Evolutionary conservation across 2,797 vertebrate genomes (phyloP).

Genomic region (Anabas testudineus): DNA sequence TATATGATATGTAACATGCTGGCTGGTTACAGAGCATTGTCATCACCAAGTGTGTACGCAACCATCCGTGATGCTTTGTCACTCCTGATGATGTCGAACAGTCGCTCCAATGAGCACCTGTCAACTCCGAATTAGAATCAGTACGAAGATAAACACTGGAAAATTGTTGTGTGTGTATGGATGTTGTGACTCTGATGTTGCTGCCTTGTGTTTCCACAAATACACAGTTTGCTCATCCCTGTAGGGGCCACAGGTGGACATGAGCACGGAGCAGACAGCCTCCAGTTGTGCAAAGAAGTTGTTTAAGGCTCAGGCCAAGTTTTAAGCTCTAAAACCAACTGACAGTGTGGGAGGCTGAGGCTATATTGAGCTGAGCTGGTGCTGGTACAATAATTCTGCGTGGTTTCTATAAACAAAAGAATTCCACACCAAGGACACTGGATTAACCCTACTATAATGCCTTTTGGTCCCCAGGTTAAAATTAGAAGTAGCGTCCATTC

Average conservation of each 20-base stretch:
- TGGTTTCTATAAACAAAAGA: constrained; percentile 83
- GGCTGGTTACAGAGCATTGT: no score
- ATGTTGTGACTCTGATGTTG: constrained; percentile 6
- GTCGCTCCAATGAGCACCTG: constrained; percentile 31
- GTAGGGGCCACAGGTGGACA: constrained; percentile 39
- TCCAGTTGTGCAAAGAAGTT: constrained; percentile 56
- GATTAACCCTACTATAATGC: constrained; percentile 88
- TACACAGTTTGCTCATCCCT: constrained; percentile 62
- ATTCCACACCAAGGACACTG: constrained; percentile 86
- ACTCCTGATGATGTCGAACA: constrained; percentile 32
- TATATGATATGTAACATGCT: background rate
- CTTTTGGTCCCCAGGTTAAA: constrained; percentile 89
- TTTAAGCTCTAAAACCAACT: constrained; percentile 64
- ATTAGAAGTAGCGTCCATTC: constrained; percentile 92
- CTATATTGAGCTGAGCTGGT: constrained; percentile 70
- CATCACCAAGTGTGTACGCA: background rate
- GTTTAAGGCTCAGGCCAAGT: constrained; percentile 48
- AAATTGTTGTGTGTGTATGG: background rate
- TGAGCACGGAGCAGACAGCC: constrained; percentile 21
- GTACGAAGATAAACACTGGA: constrained; percentile 37
- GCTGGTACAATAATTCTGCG: constrained; percentile 66
- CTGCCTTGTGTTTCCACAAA: constrained; percentile 54
- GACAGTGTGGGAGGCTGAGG: constrained; percentile 35
- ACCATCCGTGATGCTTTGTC: constrained; percentile 23
- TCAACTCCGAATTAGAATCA: constrained; percentile 37